Base-by-base conservation (phyloP, 2,113 vertebrate genomes). In the Edolisoma coerulescens region DNA sequence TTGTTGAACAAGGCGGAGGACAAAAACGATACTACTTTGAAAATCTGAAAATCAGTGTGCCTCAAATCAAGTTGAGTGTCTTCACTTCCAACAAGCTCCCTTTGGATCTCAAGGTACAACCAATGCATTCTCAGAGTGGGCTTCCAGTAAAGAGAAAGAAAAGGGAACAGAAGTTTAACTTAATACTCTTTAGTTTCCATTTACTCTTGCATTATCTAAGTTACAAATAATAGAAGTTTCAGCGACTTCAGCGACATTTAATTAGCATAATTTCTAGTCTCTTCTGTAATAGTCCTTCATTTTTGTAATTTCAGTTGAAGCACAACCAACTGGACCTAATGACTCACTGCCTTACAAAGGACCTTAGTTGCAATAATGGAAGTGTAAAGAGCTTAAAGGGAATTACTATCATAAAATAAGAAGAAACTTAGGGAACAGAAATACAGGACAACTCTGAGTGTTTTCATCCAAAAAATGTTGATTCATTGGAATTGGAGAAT, bases 41-140 rank as follows among this genome's bases (percentile, higher is more conserved):
- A 97, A 99, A 99, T 89, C 97, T 99, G 89, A 99, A 99, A 97
- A 99, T 99, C 84, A 99, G 98, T n/a, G 92, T 99, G 9, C 99
- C 99, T 13, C 99, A 99, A 95, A 98, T 99, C 94, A 99, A 99
- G 92, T 93, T 99, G 92, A 99, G 99, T 5, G 99, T 99, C 86
- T 99, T 99, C 95, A 99, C 99, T n/a, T 99, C 99, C 54, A 99
- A 97, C 97, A 99, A 99, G 90, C 98, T 99, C 7, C 99, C 99
- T 4, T 88, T 98, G 78, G 99, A 99, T 65, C 99, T 99, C 17
- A 99, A 99, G 99, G 99, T 99, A 97, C 52, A 54, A 54, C 10
- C 45, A 32, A 0, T 5, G 23, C 35, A 5, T 67, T 93, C n/a
- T 7, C 49, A 52, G 44, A 35, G 26, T 20, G 10, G 42, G 52